phyloP scores from a whole-genome alignment of 2,113 vertebrate species.

The Bungarus multicinctus region DNA sequence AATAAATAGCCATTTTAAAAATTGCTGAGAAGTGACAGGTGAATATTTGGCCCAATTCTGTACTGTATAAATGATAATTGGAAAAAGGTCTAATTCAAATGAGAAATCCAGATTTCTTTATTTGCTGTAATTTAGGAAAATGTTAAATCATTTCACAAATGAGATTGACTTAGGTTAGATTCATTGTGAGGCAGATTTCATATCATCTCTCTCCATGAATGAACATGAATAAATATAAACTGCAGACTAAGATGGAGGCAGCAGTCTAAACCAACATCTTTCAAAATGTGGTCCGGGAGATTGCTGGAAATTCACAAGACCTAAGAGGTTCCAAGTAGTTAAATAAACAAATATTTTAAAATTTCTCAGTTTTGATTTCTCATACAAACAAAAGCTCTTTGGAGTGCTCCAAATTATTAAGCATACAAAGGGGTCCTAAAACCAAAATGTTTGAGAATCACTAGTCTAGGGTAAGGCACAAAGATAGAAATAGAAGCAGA shows the following conservation, averaged over 20 bases:
- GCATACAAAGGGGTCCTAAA: background rate
- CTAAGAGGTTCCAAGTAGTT: background rate
- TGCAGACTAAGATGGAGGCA: background rate
- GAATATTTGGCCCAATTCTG: background rate
- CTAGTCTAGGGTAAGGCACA: background rate
- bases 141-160: background rate
- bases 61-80: accelerated
- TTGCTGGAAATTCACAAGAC: background rate
- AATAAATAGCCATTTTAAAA: background rate
- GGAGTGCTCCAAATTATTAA: background rate
- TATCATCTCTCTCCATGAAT: background rate
- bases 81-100: accelerated
- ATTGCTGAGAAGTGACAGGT: background rate
- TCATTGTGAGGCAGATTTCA: background rate
- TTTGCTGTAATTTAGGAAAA: background rate
- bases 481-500: background rate
- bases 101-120: background rate
- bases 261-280: background rate
- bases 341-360: background rate
- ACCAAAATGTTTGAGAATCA: background rate
- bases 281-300: background rate
- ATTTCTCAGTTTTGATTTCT: background rate
- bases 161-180: background rate
- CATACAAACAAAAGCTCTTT: background rate
- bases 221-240: background rate